phyloP scores from a whole-genome alignment of 2,797 vertebrate species.

The Choloepus didactylus region DNA sequence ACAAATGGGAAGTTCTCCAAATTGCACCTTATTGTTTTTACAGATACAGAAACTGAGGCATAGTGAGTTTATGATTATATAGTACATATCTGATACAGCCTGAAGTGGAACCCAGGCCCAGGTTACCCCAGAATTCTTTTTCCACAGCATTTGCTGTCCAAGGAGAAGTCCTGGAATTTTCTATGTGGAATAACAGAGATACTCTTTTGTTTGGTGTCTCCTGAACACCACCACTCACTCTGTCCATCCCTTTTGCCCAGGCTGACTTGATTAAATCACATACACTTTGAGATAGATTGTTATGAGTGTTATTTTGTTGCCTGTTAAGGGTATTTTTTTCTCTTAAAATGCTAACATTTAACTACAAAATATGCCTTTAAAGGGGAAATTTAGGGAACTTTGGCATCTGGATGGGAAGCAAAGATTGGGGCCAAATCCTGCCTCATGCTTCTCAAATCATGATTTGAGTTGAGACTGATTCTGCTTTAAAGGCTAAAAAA shows the following conservation, averaged over 20 bases:
- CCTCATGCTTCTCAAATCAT: background rate
- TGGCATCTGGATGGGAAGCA: conserved; percentile 35
- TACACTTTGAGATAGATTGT: background rate
- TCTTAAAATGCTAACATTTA: conserved; percentile 31
- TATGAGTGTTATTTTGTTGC: conserved; percentile 30
- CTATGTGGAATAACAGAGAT: background rate
- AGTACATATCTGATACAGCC: background rate
- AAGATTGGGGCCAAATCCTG: background rate
- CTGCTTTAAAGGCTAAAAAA: conserved; percentile 7
- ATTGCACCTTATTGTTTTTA: background rate
- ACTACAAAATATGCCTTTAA: conserved; percentile 25
- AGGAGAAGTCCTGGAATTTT: background rate
- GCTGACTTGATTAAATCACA: conserved; percentile 18
- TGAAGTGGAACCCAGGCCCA: background rate
- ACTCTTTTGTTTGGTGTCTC: background rate
- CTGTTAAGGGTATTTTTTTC: conserved; percentile 22
- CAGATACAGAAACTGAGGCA: background rate
- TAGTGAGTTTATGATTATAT: background rate
- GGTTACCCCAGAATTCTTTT: background rate
- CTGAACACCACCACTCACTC: background rate
- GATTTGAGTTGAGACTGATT: background rate
- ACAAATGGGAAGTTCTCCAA: background rate
- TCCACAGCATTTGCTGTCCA: background rate
- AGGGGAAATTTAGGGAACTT: conserved; percentile 26
- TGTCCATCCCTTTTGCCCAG: background rate